Base-by-base conservation (phyloP, 2,888 invertebrate genomes). In the Auanema sp. region DNA sequence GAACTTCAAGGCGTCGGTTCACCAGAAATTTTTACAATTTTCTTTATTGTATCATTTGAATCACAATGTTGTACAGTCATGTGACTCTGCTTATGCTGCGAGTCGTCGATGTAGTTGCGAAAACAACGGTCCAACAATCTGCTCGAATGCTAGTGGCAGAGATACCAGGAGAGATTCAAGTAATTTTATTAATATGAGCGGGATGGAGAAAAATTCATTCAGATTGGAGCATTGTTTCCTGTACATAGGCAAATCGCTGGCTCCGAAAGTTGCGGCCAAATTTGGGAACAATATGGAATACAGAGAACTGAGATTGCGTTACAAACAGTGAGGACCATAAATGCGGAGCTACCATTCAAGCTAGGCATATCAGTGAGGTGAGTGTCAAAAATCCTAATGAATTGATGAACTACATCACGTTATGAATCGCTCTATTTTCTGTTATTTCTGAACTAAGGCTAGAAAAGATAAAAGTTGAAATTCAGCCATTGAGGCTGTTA, bases 221-320 rank as follows among this genome's bases (percentile, higher is more conserved):
- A 82, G 80, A 82, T 83, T 56, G 83, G 83, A 40, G 82, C 81
- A 1, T 71, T 83, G 10, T 83, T 83, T 57, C 81, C 83, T 10
- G 72, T 83, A 58, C 83, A 83, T 68, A 77, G 80, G 23, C 82
- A 82, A 60, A 77, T 79, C 53, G 77, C 81, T 44, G 82, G 81
- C 14, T 70, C 75, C 11, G 80, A 85, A 69, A 87, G 87, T 53
- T 89, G 89, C 79, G 89, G 89, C 1, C 85, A 84, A 58, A 89
- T 90, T 67, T 87, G 90, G 79, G 90, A 91, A 83, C 88, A 89
- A 81, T 91, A 91, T 84, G 91, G 90, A 53, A 90, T 91, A 58
- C 90, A 91, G 84, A 85, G 91, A 66, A 88, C 81, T 1, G 83
- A 84, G 58, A 80, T 84, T 24, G 84, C 84, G 24, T 70, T 83